Percentiles rank a stretch among this genome's conserved stretches.
These are phyloP conservation scores for Scaptomyza montana DNA, from an alignment of 1,140 invertebrate species.

Conservation along the genomic window DNA sequence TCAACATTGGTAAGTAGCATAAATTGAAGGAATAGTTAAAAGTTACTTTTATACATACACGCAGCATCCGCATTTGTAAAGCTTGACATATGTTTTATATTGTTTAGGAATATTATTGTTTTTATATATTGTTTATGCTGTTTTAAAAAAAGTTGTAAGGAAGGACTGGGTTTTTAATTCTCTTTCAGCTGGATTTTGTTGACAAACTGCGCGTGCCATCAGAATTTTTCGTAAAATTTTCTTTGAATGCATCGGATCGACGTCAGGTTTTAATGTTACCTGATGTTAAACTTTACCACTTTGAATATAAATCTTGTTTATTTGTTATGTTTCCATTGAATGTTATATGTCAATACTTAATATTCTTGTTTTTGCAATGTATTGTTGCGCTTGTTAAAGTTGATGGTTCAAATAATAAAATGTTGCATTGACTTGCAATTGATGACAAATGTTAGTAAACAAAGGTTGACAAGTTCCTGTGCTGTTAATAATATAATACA, in stretches of 20 bases:
- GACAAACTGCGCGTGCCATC: slow-evolving; percentile 79
- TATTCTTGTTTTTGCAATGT: slow-evolving; percentile 50
- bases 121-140: slow-evolving; percentile 35
- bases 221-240: slow-evolving; percentile 80
- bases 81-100: slow-evolving; percentile 38
- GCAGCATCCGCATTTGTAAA: slow-evolving; percentile 39
- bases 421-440: slow-evolving; percentile 8
- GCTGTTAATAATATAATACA: slow-evolving; percentile 29
- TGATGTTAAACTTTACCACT: slow-evolving; percentile 71
- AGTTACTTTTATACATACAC: slow-evolving; percentile 63
- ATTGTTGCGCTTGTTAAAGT: slow-evolving; percentile 24
- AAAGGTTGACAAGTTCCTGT: slow-evolving; percentile 19
- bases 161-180: slow-evolving; percentile 55
- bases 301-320: slow-evolving; percentile 61
- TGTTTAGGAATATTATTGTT: not conserved
- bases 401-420: slow-evolving; percentile 23
- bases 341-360: slow-evolving; percentile 23
- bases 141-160: slow-evolving; percentile 47
- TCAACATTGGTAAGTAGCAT: slow-evolving; percentile 32
- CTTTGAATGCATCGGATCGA: slow-evolving; percentile 36
- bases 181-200: slow-evolving; percentile 65
- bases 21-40: slow-evolving; percentile 20
- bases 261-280: not conserved
- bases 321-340: slow-evolving; percentile 18
- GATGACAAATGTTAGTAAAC: slow-evolving; percentile 18